phyloP scores from a whole-genome alignment of 2,113 vertebrate genomes.

The Pachycephala philippinensis region DNA sequence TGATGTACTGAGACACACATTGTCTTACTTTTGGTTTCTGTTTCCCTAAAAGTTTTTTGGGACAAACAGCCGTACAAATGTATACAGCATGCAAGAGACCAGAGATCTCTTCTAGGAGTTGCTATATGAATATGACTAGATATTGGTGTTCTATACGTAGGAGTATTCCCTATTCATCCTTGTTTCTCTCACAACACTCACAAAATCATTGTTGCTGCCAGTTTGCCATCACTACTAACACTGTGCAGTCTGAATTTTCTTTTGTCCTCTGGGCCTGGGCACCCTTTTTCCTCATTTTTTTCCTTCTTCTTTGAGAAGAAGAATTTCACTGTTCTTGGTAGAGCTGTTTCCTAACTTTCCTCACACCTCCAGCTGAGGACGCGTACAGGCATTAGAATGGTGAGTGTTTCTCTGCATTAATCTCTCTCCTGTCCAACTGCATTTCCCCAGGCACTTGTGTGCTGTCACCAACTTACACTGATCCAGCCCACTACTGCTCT shows the following conservation, averaged over 20 bases:
- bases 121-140: neutral
- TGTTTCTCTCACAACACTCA: neutral
- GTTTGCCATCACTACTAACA: neutral
- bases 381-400: rapidly evolving
- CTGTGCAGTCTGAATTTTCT: neutral
- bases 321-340: neutral
- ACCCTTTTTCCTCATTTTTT: neutral
- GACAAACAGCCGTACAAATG: neutral
- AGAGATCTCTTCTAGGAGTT: neutral
- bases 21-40: neutral
- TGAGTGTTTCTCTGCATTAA: neutral
- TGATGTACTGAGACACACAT: neutral
- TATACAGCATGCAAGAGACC: neutral
- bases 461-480: neutral
- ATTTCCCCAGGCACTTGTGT: neutral
- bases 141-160: neutral
- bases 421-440: neutral
- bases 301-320: neutral
- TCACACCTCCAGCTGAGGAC: neutral
- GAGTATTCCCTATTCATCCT: neutral
- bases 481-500: neutral
- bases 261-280: neutral
- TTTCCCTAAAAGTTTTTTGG: neutral
- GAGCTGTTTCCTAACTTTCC: neutral
- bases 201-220: neutral